phyloP scores from a whole-genome alignment of 2,888 invertebrate genomes.

The Therioaphis trifolii region DNA sequence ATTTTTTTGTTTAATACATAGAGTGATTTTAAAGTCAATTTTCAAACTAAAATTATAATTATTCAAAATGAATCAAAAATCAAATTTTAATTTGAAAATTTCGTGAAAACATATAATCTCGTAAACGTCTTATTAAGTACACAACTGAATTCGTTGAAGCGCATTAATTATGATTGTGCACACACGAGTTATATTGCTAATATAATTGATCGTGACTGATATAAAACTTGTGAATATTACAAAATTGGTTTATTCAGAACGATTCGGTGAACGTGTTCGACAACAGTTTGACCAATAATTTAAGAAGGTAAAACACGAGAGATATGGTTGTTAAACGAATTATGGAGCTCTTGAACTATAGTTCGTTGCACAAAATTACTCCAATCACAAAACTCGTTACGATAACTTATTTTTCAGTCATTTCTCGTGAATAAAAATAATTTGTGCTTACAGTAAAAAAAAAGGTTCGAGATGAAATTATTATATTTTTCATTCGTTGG shows the following conservation, averaged over 20 bases:
- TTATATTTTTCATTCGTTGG: neutral
- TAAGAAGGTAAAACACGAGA: neutral
- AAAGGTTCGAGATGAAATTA: neutral
- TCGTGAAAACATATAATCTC: no score
- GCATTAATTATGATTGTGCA: no score
- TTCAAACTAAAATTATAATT: no score
- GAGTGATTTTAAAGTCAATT: no score
- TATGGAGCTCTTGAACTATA: neutral
- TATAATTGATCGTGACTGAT: no score
- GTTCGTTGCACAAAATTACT: neutral
- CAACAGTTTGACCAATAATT: neutral
- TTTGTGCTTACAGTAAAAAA: neutral
- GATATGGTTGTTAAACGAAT: conserved; percentile 6
- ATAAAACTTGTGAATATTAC: no score
- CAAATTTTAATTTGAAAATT: no score
- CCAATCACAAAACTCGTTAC: conserved; percentile 6
- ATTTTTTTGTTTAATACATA: no score
- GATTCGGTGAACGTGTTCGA: neutral
- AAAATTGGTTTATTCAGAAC: neutral
- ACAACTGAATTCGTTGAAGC: no score
- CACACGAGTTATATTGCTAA: no score
- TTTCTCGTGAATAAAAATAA: neutral
- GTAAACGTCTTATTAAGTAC: no score
- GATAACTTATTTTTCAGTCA: neutral
- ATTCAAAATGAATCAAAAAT: no score